Evolutionary conservation across 1,140 invertebrate species (phyloP).

Genomic region (Drosophila kanapiae): DNA sequence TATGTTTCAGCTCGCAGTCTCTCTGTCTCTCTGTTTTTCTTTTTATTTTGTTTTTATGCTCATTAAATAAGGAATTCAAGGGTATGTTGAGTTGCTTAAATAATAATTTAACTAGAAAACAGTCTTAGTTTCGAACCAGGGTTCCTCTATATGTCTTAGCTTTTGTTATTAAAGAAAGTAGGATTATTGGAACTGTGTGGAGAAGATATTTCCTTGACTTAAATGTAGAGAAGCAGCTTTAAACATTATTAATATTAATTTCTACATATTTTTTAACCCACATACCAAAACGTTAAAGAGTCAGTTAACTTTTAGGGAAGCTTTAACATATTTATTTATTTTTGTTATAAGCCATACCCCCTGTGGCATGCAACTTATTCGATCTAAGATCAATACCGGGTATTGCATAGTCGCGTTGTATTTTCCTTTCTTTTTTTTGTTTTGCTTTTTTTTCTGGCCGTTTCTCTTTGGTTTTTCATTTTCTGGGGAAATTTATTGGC

Average conservation of each 20-base stretch:
- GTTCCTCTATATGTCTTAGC: too few species aligned
- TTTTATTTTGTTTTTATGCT: conserved; percentile 20
- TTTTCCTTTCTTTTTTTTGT: not conserved
- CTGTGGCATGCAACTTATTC: not conserved
- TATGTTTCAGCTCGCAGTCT: conserved; percentile 2
- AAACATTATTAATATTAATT: not conserved
- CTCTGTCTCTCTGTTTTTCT: conserved; percentile 10
- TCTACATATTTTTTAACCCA: not conserved
- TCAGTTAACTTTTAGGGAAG: not conserved
- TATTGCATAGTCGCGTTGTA: conserved; percentile 5
- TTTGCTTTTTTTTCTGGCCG: conserved; percentile 4
- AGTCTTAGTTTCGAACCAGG: too few species aligned
- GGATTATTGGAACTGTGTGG: not conserved
- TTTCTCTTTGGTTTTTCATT: conserved; percentile 24
- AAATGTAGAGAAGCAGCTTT: not conserved
- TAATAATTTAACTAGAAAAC: not conserved
- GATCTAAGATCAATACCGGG: conserved; percentile 2
- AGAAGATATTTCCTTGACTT: not conserved
- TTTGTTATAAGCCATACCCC: too few species aligned
- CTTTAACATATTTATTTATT: not conserved
- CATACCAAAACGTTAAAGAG: not conserved
- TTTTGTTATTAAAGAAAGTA: too few species aligned
- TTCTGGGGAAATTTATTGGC: conserved; percentile 54
- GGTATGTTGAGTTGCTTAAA: not conserved
- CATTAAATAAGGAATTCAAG: conserved; percentile 10